A percentile compares a stretch with the other conserved stretches of the same genome.
Conservation (phyloP, 2,113 vertebrate genomes). For the Brachypodius melanocephalos region DNA sequence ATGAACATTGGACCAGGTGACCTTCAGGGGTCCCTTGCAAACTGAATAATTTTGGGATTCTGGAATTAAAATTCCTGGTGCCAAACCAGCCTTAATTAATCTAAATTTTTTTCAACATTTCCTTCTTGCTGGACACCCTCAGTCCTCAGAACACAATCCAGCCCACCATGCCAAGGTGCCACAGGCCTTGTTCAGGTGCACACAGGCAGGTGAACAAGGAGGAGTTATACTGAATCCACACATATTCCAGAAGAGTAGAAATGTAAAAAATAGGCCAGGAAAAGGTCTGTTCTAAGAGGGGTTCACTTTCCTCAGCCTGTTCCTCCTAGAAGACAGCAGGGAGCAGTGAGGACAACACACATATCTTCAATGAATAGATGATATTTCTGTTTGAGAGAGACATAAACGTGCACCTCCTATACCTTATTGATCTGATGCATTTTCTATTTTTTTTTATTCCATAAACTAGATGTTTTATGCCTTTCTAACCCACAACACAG, state of each 20-base stretch:
- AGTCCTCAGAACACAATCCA: neutral
- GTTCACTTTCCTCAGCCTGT: neutral
- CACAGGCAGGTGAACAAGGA: neutral
- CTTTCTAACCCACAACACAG: neutral
- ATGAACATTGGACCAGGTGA: neutral
- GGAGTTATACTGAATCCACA: neutral
- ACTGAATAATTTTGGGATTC: neutral
- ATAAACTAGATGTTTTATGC: neutral
- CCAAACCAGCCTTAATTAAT: neutral
- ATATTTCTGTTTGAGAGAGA: neutral
- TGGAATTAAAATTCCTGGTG: neutral
- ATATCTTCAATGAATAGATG: neutral
- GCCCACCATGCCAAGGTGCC: neutral
- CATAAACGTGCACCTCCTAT: neutral
- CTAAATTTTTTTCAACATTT: neutral
- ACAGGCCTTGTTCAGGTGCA: neutral
- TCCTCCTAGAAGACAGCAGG: neutral
- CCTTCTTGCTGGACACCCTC: neutral
- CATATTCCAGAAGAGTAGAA: neutral
- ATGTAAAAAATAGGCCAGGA: neutral
- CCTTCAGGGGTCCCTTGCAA: neutral
- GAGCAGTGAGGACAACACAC: neutral
- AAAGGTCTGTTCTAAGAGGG: neutral
- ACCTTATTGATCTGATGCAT: neutral
- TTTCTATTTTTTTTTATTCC: neutral